Evolutionary conservation across 1,140 invertebrate genomes (phyloP).

Genomic region (Antheraea pernyi): DNA sequence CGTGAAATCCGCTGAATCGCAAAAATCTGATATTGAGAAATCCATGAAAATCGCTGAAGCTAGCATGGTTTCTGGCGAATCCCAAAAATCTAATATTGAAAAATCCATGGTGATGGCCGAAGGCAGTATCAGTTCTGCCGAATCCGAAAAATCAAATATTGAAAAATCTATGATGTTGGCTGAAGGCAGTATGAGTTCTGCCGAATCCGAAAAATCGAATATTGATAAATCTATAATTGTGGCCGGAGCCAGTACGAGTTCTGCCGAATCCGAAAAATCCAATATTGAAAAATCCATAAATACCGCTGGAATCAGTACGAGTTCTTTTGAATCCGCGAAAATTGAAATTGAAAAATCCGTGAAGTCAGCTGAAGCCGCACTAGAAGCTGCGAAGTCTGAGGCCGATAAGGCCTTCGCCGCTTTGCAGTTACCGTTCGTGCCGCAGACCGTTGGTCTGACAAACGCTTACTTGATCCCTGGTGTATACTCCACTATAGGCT

Average conservation of each 20-base stretch:
- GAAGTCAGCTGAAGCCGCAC: conserved; percentile 15
- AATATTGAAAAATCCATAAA: conserved; percentile 29
- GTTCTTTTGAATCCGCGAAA: conserved; percentile 13
- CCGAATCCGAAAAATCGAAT: conserved; percentile 18
- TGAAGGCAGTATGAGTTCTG: neutral
- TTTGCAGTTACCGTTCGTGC: neutral
- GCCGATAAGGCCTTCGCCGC: conserved; percentile 13
- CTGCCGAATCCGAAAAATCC: conserved; percentile 15
- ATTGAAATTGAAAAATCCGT: conserved; percentile 10
- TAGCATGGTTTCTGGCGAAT: neutral
- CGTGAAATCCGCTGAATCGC: neutral
- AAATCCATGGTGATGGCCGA: neutral
- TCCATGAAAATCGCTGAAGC: neutral
- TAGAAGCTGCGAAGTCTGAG: conserved; percentile 22
- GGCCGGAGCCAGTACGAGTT: conserved; percentile 18
- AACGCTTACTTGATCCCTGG: neutral
- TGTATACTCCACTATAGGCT: neutral
- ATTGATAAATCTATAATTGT: conserved; percentile 28
- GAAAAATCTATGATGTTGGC: neutral
- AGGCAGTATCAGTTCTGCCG: neutral
- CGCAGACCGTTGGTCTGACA: neutral
- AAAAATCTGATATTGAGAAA: neutral
- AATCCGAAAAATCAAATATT: neutral
- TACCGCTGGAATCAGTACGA: conserved; percentile 21
- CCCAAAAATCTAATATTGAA: neutral